These are phyloP conservation scores for Anhinga rufa DNA, from an alignment of 2,113 vertebrate species.

Conservation along the genomic window DNA sequence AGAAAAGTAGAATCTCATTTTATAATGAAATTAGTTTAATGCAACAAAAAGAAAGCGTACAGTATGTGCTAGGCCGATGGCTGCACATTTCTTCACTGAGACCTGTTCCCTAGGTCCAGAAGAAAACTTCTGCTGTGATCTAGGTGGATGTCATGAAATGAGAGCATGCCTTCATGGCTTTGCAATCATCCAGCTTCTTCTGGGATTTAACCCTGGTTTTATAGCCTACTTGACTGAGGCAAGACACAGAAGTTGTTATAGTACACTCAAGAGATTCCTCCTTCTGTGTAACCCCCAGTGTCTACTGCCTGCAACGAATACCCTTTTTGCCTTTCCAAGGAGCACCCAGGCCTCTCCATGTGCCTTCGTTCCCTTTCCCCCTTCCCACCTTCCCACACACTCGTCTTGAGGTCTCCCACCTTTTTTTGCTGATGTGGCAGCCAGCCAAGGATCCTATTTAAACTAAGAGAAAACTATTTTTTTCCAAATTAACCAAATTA, in stretches of 20 bases:
- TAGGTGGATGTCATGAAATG: not conserved
- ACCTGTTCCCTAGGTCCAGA: not conserved
- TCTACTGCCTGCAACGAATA: not conserved
- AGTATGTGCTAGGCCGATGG: not conserved
- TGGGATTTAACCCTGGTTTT: not conserved
- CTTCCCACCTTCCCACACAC: not conserved
- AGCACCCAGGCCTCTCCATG: not conserved
- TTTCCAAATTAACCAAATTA: not conserved
- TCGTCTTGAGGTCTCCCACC: not conserved
- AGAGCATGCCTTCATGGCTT: not conserved
- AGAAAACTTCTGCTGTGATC: not conserved
- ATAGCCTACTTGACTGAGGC: not conserved
- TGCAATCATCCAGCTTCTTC: not conserved
- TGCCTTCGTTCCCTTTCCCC: fast-evolving
- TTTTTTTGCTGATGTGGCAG: not conserved
- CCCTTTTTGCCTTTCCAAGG: not conserved
- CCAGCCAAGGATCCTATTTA: not conserved
- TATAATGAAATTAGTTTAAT: not conserved
- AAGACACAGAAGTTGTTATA: not conserved
- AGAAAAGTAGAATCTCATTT: not conserved
- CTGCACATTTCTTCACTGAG: not conserved
- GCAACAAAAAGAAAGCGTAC: not conserved
- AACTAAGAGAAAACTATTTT: not conserved
- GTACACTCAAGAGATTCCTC: not conserved
- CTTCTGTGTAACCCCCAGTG: not conserved